Base-by-base conservation (phyloP, 2,113 vertebrate species). In the Bombycilla garrulus region DNA sequence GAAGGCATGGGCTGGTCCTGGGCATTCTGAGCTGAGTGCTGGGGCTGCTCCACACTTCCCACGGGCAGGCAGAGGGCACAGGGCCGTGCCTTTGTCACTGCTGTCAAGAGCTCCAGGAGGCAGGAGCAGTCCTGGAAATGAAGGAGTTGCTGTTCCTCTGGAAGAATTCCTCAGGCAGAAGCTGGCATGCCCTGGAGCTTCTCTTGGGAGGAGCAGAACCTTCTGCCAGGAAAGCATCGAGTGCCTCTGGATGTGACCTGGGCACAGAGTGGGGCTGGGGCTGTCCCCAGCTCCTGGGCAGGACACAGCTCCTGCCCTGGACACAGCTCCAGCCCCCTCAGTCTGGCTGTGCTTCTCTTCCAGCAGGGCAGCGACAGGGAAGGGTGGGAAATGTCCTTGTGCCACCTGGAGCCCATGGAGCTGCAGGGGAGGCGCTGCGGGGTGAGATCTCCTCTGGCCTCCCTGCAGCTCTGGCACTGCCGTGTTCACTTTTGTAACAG, bases 381-480 rank as follows among this genome's bases (percentile, higher is more conserved):
- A n/a, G 24, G 24, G 17, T 2, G 5, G 19, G 4, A 2, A 4
- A 21, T 0, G 6, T 36, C 50, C 33, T 12, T 0, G 1, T 47
- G 51, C 28, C 17, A 2, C 58, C 23, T 3, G 28, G 53, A 21
- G 10, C 45, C 8, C 35, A 1, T 6, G 44, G 47, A 38, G 45
- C 69, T 3, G 38, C 38, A 38, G 38, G 38, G 38, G 38, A 38
- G 38, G 38, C 38, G 12, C 38, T 38, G 1, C 17, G 36, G 47
- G 38, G 26, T 24, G 81, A n/a, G 50, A 33, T 38, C 44, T 35
- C 9, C 36, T 24, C 45, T 35, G 56, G 35, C 18, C 38, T 73
- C 70, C 29, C 42, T 15, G 67, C 28, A 28, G 14, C n/a, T 2
- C 44, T 23, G 45, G 44, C 48, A 21, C 74, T 31, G 54, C 54